phyloP scores from a whole-genome alignment of 35 echinoderm and acorn worm species.

The Heliocidaris tuberculata region DNA sequence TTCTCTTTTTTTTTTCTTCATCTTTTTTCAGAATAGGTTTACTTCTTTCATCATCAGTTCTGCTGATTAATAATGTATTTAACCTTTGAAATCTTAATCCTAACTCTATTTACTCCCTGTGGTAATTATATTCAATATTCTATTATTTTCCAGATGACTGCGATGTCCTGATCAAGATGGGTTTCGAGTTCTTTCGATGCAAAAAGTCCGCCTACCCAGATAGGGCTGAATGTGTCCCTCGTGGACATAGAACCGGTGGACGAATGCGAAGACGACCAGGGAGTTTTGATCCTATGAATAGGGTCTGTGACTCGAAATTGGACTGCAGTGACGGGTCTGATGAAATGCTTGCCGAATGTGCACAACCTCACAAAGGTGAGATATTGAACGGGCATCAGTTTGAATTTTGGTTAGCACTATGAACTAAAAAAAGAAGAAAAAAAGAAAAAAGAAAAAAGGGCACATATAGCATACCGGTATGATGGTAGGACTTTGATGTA shows the following conservation, averaged over 20 bases:
- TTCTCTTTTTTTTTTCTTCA: too few species aligned
- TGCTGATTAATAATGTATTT: too few species aligned
- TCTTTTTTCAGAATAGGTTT: too few species aligned
- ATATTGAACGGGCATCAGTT: too few species aligned
- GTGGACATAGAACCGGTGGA: background rate
- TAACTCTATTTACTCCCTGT: too few species aligned
- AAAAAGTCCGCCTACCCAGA: conserved; percentile 7
- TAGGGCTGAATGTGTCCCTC: conserved; percentile 5
- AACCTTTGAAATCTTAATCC: too few species aligned
- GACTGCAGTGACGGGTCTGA: conserved; percentile 31
- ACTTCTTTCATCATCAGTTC: too few species aligned
- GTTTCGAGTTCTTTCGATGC: conserved; percentile 22
- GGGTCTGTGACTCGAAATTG: conserved; percentile 24
- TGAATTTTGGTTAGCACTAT: too few species aligned
- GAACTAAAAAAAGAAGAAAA: too few species aligned
- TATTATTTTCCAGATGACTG: background rate
- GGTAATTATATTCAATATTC: background rate
- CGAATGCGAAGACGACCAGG: background rate
- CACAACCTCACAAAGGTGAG: background rate
- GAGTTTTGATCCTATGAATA: conserved; percentile 7
- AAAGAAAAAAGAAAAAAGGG: too few species aligned
- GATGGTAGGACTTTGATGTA: too few species aligned
- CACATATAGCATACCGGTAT: too few species aligned
- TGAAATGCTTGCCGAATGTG: conserved; percentile 22
- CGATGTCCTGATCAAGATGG: background rate